phyloP scores from a whole-genome alignment of 2,888 invertebrate genomes.

The Brachyptera risi region DNA sequence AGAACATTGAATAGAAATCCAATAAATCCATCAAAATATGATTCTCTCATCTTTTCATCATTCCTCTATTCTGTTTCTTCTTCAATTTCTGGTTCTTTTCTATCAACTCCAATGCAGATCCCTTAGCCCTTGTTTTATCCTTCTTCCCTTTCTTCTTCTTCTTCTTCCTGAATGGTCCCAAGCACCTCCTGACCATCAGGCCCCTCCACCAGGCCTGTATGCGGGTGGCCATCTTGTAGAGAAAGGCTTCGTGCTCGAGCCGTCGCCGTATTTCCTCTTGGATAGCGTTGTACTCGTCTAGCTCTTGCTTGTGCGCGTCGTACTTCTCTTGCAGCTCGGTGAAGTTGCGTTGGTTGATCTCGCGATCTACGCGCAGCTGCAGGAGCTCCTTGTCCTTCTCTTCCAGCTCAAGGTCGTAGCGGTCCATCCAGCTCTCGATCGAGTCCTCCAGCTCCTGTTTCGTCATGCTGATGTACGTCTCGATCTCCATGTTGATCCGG shows the following conservation, averaged over 20 bases:
- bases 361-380: not conserved
- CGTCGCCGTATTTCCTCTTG: not conserved
- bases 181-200: not conserved
- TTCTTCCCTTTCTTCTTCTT: not conserved
- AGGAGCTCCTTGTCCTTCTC: not conserved
- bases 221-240: slow-evolving; percentile 8
- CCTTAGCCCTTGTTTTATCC: not conserved
- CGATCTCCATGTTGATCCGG: not conserved
- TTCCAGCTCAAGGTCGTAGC: not conserved
- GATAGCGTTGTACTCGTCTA: not conserved
- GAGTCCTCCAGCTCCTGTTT: not conserved
- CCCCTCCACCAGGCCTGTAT: slow-evolving; percentile 10
- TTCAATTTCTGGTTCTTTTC: not conserved
- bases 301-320: not conserved
- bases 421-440: not conserved
- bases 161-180: not conserved
- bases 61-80: not conserved
- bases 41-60: too few species aligned
- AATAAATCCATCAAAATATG: too few species aligned
- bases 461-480: slow-evolving; percentile 7
- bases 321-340: not conserved
- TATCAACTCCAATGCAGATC: not conserved
- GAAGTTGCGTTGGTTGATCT: not conserved
- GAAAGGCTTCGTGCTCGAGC: not conserved
- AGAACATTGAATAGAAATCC: too few species aligned